Conservation (phyloP, 1,140 invertebrate genomes). For the Euwallacea similis region DNA sequence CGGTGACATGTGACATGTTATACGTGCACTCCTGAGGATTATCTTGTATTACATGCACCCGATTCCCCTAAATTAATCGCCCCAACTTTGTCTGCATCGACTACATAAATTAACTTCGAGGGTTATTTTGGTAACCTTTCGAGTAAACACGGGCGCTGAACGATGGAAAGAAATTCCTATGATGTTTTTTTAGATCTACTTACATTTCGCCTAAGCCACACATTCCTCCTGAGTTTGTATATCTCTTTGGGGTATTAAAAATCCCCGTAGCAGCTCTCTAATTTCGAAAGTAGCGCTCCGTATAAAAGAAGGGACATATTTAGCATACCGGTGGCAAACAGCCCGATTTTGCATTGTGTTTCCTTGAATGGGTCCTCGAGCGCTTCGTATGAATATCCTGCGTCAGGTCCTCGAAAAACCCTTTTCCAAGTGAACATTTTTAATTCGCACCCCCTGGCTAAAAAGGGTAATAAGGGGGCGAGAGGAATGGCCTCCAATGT, state of each 20-base stretch:
- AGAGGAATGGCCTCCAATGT: slow-evolving; percentile 9
- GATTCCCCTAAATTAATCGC: slow-evolving; percentile 36
- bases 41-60: slow-evolving; percentile 37
- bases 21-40: slow-evolving; percentile 24
- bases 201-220: not conserved
- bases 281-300: not conserved
- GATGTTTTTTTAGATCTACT: not conserved
- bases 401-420: slow-evolving; percentile 28
- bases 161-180: not conserved
- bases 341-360: slow-evolving; percentile 16
- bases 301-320: slow-evolving; percentile 20
- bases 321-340: slow-evolving; percentile 17
- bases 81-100: slow-evolving; percentile 15
- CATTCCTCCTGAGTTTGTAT: not conserved
- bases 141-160: slow-evolving; percentile 12
- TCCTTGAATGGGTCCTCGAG: slow-evolving; percentile 21
- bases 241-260: too few relatives aligned
- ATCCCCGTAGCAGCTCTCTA: too few relatives aligned
- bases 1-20: slow-evolving; percentile 34
- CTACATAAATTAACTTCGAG: slow-evolving; percentile 29
- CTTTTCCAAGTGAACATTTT: slow-evolving; percentile 27
- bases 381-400: slow-evolving; percentile 18
- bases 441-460: slow-evolving; percentile 21
- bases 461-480: slow-evolving; percentile 22
- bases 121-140: slow-evolving; percentile 31